phyloP scores from a whole-genome alignment of 1,140 invertebrate genomes.

The Eciton burchellii region DNA sequence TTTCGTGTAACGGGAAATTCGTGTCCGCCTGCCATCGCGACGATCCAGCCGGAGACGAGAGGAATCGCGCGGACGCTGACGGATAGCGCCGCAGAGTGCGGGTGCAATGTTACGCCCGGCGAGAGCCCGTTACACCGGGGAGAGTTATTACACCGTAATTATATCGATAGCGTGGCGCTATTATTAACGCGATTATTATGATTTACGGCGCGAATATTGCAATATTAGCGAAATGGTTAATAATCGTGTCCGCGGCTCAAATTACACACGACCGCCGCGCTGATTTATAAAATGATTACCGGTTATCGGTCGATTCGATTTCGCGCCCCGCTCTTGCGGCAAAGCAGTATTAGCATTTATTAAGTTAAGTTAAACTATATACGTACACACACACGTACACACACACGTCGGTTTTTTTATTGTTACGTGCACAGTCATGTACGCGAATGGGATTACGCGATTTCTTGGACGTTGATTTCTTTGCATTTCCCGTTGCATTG shows the following conservation, averaged over 20 bases:
- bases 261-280: not conserved
- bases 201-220: slow-evolving; percentile 66
- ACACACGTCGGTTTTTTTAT: too few species aligned
- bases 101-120: slow-evolving; percentile 33
- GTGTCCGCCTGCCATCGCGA: not conserved
- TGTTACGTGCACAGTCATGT: too few species aligned
- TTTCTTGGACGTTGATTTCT: too few species aligned
- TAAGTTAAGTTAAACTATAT: too few species aligned
- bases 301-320: slow-evolving; percentile 10
- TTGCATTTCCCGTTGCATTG: too few species aligned
- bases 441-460: too few species aligned
- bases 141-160: slow-evolving; percentile 46
- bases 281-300: slow-evolving; percentile 29
- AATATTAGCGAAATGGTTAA: slow-evolving; percentile 38
- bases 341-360: slow-evolving; percentile 38
- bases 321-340: not conserved
- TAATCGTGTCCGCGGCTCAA: slow-evolving; percentile 23
- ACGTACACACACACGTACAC: too few species aligned
- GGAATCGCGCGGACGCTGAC: not conserved
- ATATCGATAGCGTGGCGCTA: slow-evolving; percentile 35
- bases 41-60: not conserved
- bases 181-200: slow-evolving; percentile 73
- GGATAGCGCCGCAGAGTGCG: slow-evolving; percentile 7
- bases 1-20: not conserved
- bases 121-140: slow-evolving; percentile 63